phyloP scores from a whole-genome alignment of 1,140 invertebrate genomes.

The Microplitis demolitor region DNA sequence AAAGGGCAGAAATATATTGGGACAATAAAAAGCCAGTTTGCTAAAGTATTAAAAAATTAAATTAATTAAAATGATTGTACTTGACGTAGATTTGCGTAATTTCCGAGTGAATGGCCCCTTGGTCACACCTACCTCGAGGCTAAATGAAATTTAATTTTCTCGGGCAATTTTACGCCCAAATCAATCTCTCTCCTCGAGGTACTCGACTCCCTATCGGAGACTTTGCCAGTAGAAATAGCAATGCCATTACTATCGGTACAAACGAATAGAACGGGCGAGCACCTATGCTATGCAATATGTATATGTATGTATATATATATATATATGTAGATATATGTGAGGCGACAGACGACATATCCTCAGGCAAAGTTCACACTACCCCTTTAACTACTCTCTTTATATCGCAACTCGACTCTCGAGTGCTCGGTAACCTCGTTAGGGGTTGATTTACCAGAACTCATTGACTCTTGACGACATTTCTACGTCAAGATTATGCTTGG shows the following conservation, averaged over 20 bases:
- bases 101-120: constrained; percentile 57
- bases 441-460: constrained; percentile 50
- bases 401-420: constrained; percentile 16
- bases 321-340: not conserved
- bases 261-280: not conserved
- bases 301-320: not conserved
- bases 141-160: constrained; percentile 63
- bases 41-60: not conserved
- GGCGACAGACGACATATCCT: not conserved
- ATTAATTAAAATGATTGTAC: constrained; percentile 3
- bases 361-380: not conserved
- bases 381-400: not conserved
- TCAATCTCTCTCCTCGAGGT: constrained; percentile 42
- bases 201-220: not conserved
- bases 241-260: not conserved
- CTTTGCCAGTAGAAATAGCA: not conserved
- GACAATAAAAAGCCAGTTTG: not conserved
- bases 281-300: not conserved
- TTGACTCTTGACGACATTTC: constrained; percentile 46
- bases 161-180: constrained; percentile 60
- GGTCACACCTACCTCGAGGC: constrained; percentile 56
- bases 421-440: constrained; percentile 53
- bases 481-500: not conserved
- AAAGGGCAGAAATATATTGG: too few species aligned
- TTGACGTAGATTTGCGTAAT: constrained; percentile 43